Evolutionary conservation across 2,888 invertebrate species (phyloP), one percentile per base, ranked within the genome.

Genomic region (Drosophila infuscata): DNA sequence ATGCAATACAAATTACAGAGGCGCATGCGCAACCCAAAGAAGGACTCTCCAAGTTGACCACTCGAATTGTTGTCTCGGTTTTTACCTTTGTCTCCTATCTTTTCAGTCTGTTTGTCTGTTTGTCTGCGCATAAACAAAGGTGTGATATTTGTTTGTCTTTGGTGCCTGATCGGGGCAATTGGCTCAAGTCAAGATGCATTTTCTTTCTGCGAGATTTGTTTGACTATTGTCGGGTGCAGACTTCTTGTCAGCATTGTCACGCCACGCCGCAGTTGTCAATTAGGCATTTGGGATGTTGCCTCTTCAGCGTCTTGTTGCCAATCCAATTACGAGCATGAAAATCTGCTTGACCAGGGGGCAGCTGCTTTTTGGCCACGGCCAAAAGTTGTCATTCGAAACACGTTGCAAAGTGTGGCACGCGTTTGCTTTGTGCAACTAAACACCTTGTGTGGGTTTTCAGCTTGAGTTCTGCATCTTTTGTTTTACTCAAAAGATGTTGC

Each of bases 71-170:
- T 58, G 70, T 36, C 57, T 56, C 35, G 38, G 52, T 30, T 60
- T 60, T 60, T 25, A 30, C 59, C 41, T 58, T 78, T 59, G 62
- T 38, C 63, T 52, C 9, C 70, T 30, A 43, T 52, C 68, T 48
- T 46, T 76, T 67, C 63, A 64, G 54, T 49, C 36, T 43, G 52
- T 46, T 46, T 46, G 54, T 49, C 36, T 43, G 52, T 46, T 46
- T 46, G 46, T 46, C 41, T 25, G 46, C 53, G 52, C 63, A 71
- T 65, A 79, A 80, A 88, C 85, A 88, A 88, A 88, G 84, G 88
- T 89, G 88, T 87, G 87, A 88, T 88, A 88, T 88, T 84, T 89
- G 87, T 86, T 85, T 88, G 81, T 86, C 88, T 83, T 84, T 85
- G 81, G 83, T 83, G 70, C 68, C 79, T 72, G 85, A 85, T 83